These are phyloP conservation scores for Ditylenchus weischeri DNA, from an alignment of 2,888 invertebrate genomes.

Conservation along the genomic window DNA sequence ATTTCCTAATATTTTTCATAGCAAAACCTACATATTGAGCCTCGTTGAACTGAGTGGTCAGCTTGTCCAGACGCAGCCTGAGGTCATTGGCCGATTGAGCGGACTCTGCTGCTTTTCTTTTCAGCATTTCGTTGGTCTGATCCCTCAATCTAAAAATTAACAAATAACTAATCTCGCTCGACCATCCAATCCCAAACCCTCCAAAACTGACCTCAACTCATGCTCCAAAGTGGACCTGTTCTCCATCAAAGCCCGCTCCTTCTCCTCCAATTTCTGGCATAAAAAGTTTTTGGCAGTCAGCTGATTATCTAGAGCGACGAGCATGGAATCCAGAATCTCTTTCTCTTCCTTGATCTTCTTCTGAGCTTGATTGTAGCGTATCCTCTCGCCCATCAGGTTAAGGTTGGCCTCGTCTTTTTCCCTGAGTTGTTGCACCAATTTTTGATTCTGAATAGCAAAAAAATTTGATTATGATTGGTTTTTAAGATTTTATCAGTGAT, in stretches of 20 bases:
- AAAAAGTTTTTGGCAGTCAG: slow-evolving; percentile 86
- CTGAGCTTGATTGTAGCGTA: slow-evolving; percentile 90
- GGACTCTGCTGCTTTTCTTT: slow-evolving; percentile 91
- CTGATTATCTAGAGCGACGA: slow-evolving; percentile 74
- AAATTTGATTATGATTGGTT: background rate
- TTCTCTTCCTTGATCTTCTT: slow-evolving; percentile 90
- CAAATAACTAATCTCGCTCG: no score
- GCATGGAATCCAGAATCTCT: slow-evolving; percentile 83
- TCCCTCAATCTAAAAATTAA: slow-evolving; percentile 70
- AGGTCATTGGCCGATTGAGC: slow-evolving; percentile 95
- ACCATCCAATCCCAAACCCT: background rate
- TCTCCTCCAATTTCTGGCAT: slow-evolving; percentile 88
- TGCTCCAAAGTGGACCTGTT: slow-evolving; percentile 81
- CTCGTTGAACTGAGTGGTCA: slow-evolving; percentile 95
- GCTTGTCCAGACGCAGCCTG: slow-evolving; percentile 92
- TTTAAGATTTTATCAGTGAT: no score
- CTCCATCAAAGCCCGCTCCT: slow-evolving; percentile 85
- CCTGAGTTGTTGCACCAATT: slow-evolving; percentile 85
- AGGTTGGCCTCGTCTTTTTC: slow-evolving; percentile 98
- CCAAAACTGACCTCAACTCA: slow-evolving; percentile 66
- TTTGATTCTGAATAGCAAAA: slow-evolving; percentile 68
- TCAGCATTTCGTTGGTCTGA: slow-evolving; percentile 96
- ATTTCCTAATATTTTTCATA: no score
- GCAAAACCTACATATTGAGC: slow-evolving; percentile 67
- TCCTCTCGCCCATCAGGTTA: slow-evolving; percentile 93